phyloP scores from a whole-genome alignment of 2,888 invertebrate species.

The Lithosia quadra region DNA sequence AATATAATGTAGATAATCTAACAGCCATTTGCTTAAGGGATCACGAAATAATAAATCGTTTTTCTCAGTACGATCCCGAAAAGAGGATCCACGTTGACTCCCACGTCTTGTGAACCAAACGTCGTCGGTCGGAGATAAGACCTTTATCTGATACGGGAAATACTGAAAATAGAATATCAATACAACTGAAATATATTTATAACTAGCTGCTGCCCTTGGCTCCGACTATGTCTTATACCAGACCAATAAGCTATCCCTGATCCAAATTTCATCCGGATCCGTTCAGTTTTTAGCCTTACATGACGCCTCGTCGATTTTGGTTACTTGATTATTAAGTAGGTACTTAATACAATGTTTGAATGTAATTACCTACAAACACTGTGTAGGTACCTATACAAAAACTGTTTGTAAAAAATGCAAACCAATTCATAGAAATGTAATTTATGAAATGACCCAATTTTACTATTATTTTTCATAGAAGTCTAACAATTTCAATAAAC shows the following conservation, averaged over 20 bases:
- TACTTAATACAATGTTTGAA: too few species aligned
- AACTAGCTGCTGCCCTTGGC: neutral
- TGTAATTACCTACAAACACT: neutral
- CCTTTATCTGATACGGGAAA: conserved; percentile 38
- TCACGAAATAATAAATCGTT: conserved; percentile 51
- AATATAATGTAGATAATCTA: conserved; percentile 43
- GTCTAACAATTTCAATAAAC: conserved; percentile 14
- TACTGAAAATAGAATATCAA: conserved; percentile 33
- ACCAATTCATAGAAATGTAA: neutral
- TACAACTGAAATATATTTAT: conserved; percentile 12
- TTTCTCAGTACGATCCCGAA: conserved; percentile 42
- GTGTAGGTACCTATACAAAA: neutral
- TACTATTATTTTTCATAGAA: neutral
- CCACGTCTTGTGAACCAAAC: conserved; percentile 27
- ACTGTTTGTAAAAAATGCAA: neutral
- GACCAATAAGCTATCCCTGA: neutral
- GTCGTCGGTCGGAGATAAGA: conserved; percentile 46
- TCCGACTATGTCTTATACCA: neutral
- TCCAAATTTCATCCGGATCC: neutral
- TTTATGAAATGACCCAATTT: neutral
- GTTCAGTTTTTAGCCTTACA: neutral
- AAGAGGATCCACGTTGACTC: conserved; percentile 40
- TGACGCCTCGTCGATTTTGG: neutral
- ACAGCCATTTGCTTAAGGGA: conserved; percentile 40
- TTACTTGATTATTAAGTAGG: neutral